These are phyloP conservation scores for Acropora tenuis DNA, from an alignment of 64 coral and sea anemone genomes.

Conservation along the genomic window DNA sequence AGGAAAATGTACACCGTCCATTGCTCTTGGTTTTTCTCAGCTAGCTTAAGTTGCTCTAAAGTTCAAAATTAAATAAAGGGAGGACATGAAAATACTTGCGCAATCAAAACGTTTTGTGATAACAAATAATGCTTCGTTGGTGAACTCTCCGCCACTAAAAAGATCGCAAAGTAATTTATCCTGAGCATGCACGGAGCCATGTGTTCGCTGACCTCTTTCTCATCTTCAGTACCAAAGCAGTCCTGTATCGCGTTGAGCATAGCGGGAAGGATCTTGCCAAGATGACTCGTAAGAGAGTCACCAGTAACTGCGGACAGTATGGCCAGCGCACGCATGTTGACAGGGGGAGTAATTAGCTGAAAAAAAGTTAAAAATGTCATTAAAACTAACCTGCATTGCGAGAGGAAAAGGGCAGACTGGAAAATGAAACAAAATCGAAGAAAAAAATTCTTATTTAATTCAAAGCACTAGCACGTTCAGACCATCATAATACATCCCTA, in stretches of 20 bases:
- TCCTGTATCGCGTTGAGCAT: slow-evolving; percentile 82
- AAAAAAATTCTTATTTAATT: no score
- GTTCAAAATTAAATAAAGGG: no score
- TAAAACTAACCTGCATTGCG: neutral
- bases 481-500: no score
- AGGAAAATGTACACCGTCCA: no score
- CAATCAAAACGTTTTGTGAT: no score
- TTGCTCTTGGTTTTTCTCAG: no score
- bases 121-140: no score
- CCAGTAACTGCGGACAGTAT: slow-evolving; percentile 92
- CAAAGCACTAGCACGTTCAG: no score
- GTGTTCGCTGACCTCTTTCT: slow-evolving; percentile 66
- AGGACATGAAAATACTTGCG: no score
- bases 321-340: slow-evolving; percentile 88
- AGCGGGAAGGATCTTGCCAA: slow-evolving; percentile 86
- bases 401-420: neutral
- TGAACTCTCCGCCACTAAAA: neutral
- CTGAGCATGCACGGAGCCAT: neutral
- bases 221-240: slow-evolving; percentile 54
- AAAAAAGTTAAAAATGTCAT: neutral
- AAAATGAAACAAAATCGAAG: neutral
- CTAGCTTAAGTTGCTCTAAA: no score
- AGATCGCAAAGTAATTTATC: neutral
- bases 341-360: slow-evolving; percentile 89
- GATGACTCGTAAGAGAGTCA: slow-evolving; percentile 78